These are phyloP conservation scores for Ianthella basta DNA, from an alignment of 37 sponge, comb jelly and placozoan genomes.

Conservation along the genomic window DNA sequence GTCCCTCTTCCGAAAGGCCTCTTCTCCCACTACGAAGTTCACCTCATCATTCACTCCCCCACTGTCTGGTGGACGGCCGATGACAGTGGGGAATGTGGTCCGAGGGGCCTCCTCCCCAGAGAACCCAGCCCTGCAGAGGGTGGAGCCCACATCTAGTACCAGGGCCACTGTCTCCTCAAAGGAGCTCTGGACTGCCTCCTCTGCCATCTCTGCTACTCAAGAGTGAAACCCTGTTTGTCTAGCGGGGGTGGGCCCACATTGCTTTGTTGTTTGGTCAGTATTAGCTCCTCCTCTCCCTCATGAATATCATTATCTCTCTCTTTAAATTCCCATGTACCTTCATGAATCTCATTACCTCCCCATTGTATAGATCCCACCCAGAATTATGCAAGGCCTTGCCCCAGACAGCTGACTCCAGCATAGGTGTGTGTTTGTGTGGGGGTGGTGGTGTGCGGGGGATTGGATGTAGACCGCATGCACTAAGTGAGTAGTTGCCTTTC, in stretches of 20 bases:
- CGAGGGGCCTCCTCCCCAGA: conserved; percentile 98
- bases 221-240: too few relatives aligned
- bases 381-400: too few relatives aligned
- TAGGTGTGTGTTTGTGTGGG: too few relatives aligned
- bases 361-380: too few relatives aligned
- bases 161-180: conserved; percentile 92
- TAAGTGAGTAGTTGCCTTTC: too few relatives aligned
- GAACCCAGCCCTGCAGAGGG: conserved; percentile 98
- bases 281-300: neutral
- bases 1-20: conserved; percentile 98
- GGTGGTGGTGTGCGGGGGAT: too few relatives aligned
- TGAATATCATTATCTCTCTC: neutral
- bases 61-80: conserved; percentile 87
- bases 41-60: conserved; percentile 96
- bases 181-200: too few relatives aligned
- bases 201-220: conserved; percentile 41
- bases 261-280: too few relatives aligned
- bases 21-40: conserved; percentile 98
- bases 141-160: conserved; percentile 98
- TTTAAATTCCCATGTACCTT: neutral
- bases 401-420: too few relatives aligned
- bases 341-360: too few relatives aligned
- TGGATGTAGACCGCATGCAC: too few relatives aligned
- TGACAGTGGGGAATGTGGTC: conserved; percentile 97
- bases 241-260: neutral